Conservation (phyloP, 37 sponge, comb jelly and placozoan species). For the Tethya wilhelma region DNA sequence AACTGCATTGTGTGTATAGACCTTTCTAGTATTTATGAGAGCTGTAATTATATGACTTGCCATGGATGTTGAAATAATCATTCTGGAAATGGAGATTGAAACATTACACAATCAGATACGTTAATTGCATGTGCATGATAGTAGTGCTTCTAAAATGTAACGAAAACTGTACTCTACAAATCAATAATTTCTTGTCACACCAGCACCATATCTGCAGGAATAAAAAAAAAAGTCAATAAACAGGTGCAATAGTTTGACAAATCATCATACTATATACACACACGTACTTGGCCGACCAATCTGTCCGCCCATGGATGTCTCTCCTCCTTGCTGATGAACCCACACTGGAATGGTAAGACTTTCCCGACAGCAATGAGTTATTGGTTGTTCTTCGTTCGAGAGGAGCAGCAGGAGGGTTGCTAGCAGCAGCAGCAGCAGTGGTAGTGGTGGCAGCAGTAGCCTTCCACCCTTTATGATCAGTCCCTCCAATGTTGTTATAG, state of each 20-base stretch:
- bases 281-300: slow-evolving; percentile 77
- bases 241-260: not conserved
- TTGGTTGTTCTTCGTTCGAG: no score
- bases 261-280: not conserved
- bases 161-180: not conserved
- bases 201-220: slow-evolving; percentile 2
- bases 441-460: not conserved
- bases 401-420: not conserved
- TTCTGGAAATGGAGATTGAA: not conserved
- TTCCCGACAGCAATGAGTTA: no score
- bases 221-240: not conserved
- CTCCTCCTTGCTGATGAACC: slow-evolving; percentile 10
- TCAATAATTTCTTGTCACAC: slow-evolving; percentile 5
- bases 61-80: no score
- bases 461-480: slow-evolving; percentile 16
- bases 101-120: not conserved
- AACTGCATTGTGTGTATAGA: no score
- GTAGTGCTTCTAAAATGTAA: not conserved
- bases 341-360: slow-evolving; percentile 49
- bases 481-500: no score
- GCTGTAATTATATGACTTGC: no score
- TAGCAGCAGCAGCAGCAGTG: slow-evolving; percentile 3
- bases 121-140: not conserved
- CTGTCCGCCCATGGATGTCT: slow-evolving; percentile 53
- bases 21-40: no score